Conservation (phyloP, 2,888 invertebrate genomes). For the Chymomyza procnemis region DNA sequence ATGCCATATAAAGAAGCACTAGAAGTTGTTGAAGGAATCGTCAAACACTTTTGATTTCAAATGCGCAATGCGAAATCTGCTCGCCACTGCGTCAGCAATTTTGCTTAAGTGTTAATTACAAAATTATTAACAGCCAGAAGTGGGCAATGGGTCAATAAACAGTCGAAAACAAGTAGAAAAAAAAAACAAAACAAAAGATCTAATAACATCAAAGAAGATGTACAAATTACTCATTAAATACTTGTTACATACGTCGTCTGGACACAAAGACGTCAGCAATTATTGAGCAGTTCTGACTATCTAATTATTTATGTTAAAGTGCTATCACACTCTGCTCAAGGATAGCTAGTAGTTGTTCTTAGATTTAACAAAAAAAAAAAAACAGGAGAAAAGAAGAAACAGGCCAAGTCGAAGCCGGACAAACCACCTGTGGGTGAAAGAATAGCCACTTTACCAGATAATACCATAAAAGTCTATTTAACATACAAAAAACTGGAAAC, state of each 20-base stretch:
- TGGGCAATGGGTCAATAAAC: slow-evolving; percentile 45
- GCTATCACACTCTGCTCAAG: neutral
- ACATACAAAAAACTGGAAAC: slow-evolving; percentile 2
- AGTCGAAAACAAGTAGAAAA: neutral
- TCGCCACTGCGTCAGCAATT: neutral
- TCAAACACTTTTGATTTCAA: slow-evolving; percentile 65
- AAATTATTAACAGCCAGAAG: slow-evolving; percentile 49
- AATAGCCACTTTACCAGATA: neutral
- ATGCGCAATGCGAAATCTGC: slow-evolving; percentile 51
- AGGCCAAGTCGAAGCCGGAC: neutral
- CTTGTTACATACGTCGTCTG: neutral
- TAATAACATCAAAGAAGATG: neutral
- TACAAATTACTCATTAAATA: neutral
- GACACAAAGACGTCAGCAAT: neutral
- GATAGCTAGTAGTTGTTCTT: neutral
- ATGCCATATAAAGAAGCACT: slow-evolving; percentile 26
- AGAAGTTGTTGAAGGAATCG: slow-evolving; percentile 21
- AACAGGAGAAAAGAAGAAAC: neutral
- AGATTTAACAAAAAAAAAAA: neutral
- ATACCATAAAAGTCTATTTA: neutral
- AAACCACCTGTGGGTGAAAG: neutral
- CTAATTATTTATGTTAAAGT: neutral
- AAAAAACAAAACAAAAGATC: neutral
- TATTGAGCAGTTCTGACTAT: neutral
- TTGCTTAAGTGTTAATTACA: slow-evolving; percentile 62